These are phyloP conservation scores for Mormyrus iriodes DNA, from an alignment of 2,113 vertebrate genomes.

Conservation along the genomic window DNA sequence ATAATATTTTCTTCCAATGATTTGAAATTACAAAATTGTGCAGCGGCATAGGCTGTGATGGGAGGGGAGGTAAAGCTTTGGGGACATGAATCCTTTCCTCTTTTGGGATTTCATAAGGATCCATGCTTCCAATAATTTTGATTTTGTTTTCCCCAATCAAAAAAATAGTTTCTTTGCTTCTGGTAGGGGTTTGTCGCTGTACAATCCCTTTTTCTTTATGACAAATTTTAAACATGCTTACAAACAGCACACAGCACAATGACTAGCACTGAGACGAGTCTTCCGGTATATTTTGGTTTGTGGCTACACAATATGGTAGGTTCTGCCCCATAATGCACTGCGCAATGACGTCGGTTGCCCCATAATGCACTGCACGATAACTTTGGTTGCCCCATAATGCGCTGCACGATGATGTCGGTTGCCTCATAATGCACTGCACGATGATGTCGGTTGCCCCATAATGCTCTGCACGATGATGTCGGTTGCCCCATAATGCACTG, in stretches of 20 bases:
- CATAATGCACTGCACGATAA: too few species aligned
- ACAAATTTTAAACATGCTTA: background rate
- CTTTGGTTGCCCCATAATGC: too few species aligned
- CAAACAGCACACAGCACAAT: background rate
- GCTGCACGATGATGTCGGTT: too few species aligned
- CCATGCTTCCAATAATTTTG: background rate
- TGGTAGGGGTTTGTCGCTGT: too few species aligned
- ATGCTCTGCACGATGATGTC: too few species aligned
- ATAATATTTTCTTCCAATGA: background rate
- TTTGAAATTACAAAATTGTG: background rate
- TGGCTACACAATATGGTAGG: background rate
- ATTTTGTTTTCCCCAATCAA: too few species aligned
- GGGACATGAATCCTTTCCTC: too few species aligned
- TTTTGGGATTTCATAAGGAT: too few species aligned
- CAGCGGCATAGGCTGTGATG: background rate
- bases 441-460: too few species aligned
- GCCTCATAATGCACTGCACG: too few species aligned
- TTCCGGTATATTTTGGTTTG: background rate
- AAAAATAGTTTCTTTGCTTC: too few species aligned
- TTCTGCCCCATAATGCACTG: background rate
- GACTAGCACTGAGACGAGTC: background rate
- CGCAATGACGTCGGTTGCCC: background rate
- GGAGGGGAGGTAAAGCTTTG: background rate
- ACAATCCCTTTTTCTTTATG: background rate
- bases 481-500: too few species aligned